Evolutionary conservation across 1,140 invertebrate genomes (phyloP), one percentile per base, ranked within the genome.

Genomic region (Scaptodrosophila lebanonensis): DNA sequence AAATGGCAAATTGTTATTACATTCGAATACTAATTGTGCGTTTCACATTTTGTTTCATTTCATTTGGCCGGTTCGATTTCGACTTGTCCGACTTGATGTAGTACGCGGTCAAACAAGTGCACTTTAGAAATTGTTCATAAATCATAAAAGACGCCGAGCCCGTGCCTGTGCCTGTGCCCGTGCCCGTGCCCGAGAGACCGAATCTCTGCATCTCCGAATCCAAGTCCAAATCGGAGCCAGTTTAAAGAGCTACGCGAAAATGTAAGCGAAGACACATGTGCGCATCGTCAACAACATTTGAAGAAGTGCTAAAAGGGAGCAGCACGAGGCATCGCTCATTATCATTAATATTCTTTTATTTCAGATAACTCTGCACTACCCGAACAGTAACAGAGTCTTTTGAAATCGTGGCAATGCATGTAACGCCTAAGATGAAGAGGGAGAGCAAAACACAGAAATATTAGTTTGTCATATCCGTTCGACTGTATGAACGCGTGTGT

Each of bases 61-160:
- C n/a, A n/a, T n/a, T n/a, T n/a, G n/a, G n/a, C 12, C 12, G 3
- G 32, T 33, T 33, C 12, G 7, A 6, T 38, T 13, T 32, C 56
- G 40, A 79, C 76, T 49, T 53, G 75, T 82, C 66, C 76, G 54
- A 82, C 76, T 72, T 83, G 75, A 83, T 79, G 76, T 82, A 66
- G 73, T 68, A 72, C 72, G 75, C 76, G 75, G 75, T 83, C 75
- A 82, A 82, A 82, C 75, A 82, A 82, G 75, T 82, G 75, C 75
- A 82, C 75, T 82, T 82, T 82, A 82, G 69, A 83, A 82, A 82
- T 82, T 83, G 75, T 68, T 82, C 75, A 75, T 82, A 82, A 82
- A 82, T 82, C 76, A 83, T 76, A 76, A 75, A 66, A 29, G 35
- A 25, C 20, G 20, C 6, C 17, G 45, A 15, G n/a, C n/a, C n/a